These are phyloP conservation scores for Mesoclemmys tuberculata DNA, from an alignment of 2,113 vertebrate genomes.

Conservation along the genomic window DNA sequence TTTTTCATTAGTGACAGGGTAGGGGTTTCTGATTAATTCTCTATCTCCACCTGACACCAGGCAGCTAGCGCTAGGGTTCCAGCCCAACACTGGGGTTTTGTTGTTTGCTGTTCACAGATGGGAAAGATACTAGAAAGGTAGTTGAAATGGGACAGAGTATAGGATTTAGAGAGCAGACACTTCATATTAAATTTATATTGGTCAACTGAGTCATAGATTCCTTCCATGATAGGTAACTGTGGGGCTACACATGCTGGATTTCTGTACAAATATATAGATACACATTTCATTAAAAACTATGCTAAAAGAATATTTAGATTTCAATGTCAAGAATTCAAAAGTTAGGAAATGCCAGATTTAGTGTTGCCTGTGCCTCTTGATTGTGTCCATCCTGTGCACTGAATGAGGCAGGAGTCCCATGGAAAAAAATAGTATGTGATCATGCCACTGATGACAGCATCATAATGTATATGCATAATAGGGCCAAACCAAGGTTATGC, in stretches of 20 bases:
- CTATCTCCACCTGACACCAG: background rate
- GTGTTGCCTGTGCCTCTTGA: too few species aligned
- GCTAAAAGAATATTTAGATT: too few species aligned
- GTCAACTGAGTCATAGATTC: background rate
- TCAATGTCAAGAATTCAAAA: too few species aligned
- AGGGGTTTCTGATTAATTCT: background rate
- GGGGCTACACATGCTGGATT: too few species aligned
- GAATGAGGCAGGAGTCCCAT: background rate
- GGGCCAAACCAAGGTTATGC: background rate
- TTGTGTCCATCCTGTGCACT: background rate
- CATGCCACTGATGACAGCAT: background rate
- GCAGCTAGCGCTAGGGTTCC: background rate
- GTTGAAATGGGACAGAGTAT: too few species aligned
- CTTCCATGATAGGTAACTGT: background rate
- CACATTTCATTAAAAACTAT: too few species aligned
- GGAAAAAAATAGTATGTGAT: background rate
- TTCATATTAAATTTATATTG: too few species aligned
- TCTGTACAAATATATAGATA: too few species aligned
- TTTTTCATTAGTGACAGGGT: background rate
- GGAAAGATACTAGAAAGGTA: too few species aligned
- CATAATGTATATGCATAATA: background rate
- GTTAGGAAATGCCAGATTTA: too few species aligned
- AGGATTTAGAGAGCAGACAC: too few species aligned
- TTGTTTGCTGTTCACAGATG: background rate
- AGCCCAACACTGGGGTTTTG: background rate